A percentile compares a stretch with the other conserved stretches of the same genome.
Evolutionary conservation across 2,888 invertebrate genomes (phyloP).

Genomic region (Andrena fulva): DNA sequence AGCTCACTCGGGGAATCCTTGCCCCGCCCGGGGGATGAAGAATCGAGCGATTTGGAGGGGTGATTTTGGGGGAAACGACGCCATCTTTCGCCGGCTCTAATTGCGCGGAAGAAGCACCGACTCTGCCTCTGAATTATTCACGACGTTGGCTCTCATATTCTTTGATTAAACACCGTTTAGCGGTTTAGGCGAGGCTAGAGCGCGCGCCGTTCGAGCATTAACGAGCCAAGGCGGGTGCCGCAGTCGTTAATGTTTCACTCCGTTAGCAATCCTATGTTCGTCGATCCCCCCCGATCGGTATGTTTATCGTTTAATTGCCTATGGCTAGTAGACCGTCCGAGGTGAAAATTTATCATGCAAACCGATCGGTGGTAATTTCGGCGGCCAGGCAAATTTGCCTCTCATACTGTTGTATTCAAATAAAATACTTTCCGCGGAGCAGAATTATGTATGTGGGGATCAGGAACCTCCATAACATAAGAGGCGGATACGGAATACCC

Average conservation of each 20-base stretch:
- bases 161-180: conserved; percentile 14
- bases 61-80: not conserved
- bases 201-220: not conserved
- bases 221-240: not conserved
- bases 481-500: no score
- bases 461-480: no score
- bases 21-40: not conserved
- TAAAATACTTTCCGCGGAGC: no score
- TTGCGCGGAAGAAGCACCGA: conserved; percentile 15
- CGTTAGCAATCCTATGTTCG: not conserved
- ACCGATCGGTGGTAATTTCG: no score
- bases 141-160: conserved; percentile 5
- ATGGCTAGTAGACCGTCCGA: not conserved
- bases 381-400: no score
- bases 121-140: conserved; percentile 1
- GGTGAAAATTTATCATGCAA: no score
- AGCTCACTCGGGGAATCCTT: no score
- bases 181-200: not conserved
- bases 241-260: no score
- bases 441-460: no score
- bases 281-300: not conserved
- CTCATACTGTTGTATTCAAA: no score
- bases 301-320: conserved; percentile 30
- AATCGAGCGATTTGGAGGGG: not conserved
- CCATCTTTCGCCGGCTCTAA: not conserved